Conservation (phyloP, 2,888 invertebrate species). For the Drosophila melanosoma region DNA sequence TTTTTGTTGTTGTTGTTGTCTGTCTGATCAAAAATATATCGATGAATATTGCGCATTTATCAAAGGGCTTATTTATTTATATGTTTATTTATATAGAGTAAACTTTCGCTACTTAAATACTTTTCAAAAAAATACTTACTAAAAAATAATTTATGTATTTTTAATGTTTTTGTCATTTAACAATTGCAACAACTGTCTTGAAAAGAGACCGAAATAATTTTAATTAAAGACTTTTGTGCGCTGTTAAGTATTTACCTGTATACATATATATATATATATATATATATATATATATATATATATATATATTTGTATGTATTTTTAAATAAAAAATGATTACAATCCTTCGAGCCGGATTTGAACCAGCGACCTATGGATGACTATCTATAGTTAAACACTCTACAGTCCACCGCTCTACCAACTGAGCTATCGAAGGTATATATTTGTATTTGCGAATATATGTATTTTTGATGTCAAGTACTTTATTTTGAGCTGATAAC, state of each 20-base stretch:
- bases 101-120: background rate
- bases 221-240: background rate
- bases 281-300: no score
- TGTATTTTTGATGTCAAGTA: slow-evolving; percentile 5
- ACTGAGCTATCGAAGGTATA: slow-evolving; percentile 66
- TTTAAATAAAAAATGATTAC: background rate
- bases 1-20: background rate
- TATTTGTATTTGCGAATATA: background rate
- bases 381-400: slow-evolving; percentile 25
- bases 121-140: background rate
- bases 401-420: slow-evolving; percentile 81
- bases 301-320: background rate
- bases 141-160: background rate
- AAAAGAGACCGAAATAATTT: background rate
- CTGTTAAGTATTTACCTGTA: background rate
- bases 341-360: slow-evolving; percentile 43
- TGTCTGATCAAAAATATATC: background rate
- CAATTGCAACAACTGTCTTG: background rate
- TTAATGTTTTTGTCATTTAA: background rate
- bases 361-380: slow-evolving; percentile 44
- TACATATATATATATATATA: no score
- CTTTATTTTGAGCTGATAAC: background rate
- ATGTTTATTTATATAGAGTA: background rate
- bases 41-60: background rate
- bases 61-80: background rate